Conservation (phyloP, 2,797 vertebrate species). For the Neosalanx taihuensis region DNA sequence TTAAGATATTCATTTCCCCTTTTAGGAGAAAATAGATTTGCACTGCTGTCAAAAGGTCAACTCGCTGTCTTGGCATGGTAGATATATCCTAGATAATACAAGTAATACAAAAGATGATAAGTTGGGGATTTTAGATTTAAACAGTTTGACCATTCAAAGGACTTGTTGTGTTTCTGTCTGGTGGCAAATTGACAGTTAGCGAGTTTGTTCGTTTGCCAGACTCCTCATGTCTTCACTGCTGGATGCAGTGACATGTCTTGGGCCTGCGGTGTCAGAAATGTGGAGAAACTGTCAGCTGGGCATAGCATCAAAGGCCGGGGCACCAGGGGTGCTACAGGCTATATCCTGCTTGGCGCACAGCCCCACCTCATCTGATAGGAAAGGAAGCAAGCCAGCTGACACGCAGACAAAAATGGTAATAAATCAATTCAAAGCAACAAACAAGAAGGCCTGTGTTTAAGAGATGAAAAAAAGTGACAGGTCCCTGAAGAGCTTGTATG, state of each 20-base stretch:
- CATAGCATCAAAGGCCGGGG: conserved; percentile 60
- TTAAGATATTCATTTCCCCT: background rate
- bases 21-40: background rate
- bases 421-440: conserved; percentile 61
- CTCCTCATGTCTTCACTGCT: conserved; percentile 52
- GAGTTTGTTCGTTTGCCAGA: conserved; percentile 50
- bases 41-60: no score
- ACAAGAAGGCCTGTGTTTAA: conserved; percentile 65
- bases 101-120: no score
- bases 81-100: background rate
- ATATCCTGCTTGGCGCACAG: conserved; percentile 68
- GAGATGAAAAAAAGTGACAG: conserved; percentile 62
- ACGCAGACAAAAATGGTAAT: conserved; percentile 53
- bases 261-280: conserved; percentile 60
- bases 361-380: conserved; percentile 44
- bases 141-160: conserved; percentile 39
- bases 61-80: background rate
- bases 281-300: conserved; percentile 55
- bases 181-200: conserved; percentile 34
- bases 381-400: conserved; percentile 60
- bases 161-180: conserved; percentile 37
- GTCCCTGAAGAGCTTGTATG: conserved; percentile 58
- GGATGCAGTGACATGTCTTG: conserved; percentile 49
- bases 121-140: background rate
- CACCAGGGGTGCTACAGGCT: conserved; percentile 10